A percentile compares a stretch with the other conserved stretches of the same genome.
phyloP scores from a whole-genome alignment of 2,888 invertebrate species.

The Daptonema setosum region DNA sequence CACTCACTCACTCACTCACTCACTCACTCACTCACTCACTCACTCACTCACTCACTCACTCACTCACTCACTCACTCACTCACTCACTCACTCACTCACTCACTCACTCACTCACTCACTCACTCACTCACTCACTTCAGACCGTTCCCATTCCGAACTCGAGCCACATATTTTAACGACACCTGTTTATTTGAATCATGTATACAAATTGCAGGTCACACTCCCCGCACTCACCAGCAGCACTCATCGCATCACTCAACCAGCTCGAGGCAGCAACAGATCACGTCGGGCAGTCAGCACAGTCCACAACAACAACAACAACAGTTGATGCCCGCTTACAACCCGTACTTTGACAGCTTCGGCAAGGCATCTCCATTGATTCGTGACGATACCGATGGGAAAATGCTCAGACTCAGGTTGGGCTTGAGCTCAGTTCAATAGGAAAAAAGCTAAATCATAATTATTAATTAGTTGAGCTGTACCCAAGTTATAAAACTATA shows the following conservation, averaged over 20 bases:
- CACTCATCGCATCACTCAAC: background rate
- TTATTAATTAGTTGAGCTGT: background rate
- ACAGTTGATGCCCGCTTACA: slow-evolving; percentile 17
- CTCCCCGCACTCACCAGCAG: background rate
- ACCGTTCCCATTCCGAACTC: too few relatives aligned
- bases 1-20: too few relatives aligned
- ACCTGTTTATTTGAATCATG: too few relatives aligned
- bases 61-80: too few relatives aligned
- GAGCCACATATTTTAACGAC: too few relatives aligned
- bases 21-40: too few relatives aligned
- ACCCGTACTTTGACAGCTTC: slow-evolving; percentile 26
- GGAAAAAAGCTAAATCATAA: background rate
- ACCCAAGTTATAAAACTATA: too few relatives aligned
- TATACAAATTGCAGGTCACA: too few relatives aligned
- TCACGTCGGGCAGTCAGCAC: background rate
- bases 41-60: too few relatives aligned
- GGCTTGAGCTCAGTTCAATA: background rate
- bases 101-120: too few relatives aligned
- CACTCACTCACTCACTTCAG: too few relatives aligned
- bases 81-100: too few relatives aligned
- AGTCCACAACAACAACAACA: background rate
- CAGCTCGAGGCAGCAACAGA: background rate
- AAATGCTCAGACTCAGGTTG: slow-evolving; percentile 61
- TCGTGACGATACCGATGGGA: slow-evolving; percentile 77
- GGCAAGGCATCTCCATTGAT: slow-evolving; percentile 53